A percentile compares a stretch with the other conserved stretches of the same genome.
These are phyloP conservation scores for Ephestia elutella DNA, from an alignment of 1,140 invertebrate species.

Conservation along the genomic window DNA sequence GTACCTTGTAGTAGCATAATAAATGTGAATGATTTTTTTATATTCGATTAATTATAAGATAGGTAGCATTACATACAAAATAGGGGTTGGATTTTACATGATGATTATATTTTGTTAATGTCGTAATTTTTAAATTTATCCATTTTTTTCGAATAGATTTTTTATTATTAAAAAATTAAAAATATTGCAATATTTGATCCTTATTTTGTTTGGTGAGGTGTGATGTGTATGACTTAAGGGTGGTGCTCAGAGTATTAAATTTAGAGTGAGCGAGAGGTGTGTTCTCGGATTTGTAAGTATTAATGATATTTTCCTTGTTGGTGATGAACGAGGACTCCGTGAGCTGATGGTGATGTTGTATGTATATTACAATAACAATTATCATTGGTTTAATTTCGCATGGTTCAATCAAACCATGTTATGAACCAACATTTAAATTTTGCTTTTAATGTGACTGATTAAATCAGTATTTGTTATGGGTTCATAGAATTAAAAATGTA, in stretches of 20 bases:
- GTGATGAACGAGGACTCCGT: constrained; percentile 44
- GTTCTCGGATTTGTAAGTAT: constrained; percentile 63
- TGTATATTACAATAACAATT: constrained; percentile 61
- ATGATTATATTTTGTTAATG: too few relatives aligned
- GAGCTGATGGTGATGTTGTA: constrained; percentile 66
- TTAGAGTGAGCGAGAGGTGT: constrained; percentile 49
- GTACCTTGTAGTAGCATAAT: too few relatives aligned
- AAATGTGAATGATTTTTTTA: too few relatives aligned
- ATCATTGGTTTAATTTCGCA: constrained; percentile 22
- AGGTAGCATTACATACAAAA: neutral
- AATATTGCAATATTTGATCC: neutral
- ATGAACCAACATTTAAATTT: neutral
- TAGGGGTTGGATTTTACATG: neutral
- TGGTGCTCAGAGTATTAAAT: constrained; percentile 13
- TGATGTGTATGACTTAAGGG: neutral
- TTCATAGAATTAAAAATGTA: too few relatives aligned
- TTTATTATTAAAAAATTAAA: neutral
- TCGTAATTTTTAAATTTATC: too few relatives aligned
- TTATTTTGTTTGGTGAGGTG: neutral
- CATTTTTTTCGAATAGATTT: neutral
- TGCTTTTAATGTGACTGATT: too few relatives aligned
- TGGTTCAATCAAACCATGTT: neutral
- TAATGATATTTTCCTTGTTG: constrained; percentile 43
- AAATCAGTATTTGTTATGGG: too few relatives aligned
- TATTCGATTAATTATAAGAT: too few relatives aligned